These are phyloP conservation scores for Hirundo rustica DNA, from an alignment of 2,797 vertebrate genomes.

Conservation along the genomic window DNA sequence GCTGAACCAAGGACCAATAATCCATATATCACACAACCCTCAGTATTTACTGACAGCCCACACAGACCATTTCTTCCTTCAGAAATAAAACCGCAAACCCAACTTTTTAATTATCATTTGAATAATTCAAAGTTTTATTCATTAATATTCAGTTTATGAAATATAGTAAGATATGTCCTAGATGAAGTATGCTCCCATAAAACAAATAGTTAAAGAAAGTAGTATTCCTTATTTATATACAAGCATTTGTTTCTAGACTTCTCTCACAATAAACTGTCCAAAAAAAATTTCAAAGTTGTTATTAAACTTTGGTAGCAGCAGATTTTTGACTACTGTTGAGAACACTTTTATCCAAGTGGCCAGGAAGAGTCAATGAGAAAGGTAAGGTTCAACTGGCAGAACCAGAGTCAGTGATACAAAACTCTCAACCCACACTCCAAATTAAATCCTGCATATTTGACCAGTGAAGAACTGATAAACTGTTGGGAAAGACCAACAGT, in stretches of 20 bases:
- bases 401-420: background rate
- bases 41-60: background rate
- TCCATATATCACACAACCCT: background rate
- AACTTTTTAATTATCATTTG: background rate
- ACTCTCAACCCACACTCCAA: background rate
- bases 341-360: background rate
- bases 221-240: background rate
- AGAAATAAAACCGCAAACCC: accelerated
- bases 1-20: background rate
- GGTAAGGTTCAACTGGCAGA: background rate
- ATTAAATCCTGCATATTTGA: background rate
- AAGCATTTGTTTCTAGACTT: background rate
- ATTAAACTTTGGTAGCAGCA: background rate
- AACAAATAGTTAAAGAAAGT: background rate
- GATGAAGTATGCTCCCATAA: background rate
- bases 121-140: background rate
- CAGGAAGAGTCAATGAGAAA: background rate
- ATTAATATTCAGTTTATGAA: background rate
- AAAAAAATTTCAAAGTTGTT: background rate
- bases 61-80: accelerated
- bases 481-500: background rate
- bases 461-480: background rate
- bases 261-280: background rate
- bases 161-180: background rate
- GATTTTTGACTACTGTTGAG: background rate